phyloP scores from a whole-genome alignment of 2,797 vertebrate genomes.

The Coreius guichenoti region DNA sequence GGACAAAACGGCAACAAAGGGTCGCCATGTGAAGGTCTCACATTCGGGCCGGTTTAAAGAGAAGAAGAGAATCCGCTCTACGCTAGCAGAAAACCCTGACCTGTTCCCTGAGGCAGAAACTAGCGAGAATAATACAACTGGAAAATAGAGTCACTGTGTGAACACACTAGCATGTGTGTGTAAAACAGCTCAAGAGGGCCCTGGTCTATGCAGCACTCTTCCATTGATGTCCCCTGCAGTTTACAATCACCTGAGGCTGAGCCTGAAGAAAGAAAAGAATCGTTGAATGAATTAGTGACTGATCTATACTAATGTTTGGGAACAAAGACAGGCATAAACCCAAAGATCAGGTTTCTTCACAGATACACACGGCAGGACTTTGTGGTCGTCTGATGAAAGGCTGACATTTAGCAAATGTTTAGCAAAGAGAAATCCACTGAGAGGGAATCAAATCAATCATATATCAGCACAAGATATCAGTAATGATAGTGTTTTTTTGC shows the following conservation, averaged over 20 bases:
- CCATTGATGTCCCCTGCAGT: conserved; percentile 24
- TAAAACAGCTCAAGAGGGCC: conserved; percentile 30
- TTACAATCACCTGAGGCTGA: conserved; percentile 26
- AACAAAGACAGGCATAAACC: conserved; percentile 44
- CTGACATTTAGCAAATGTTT: conserved; percentile 26
- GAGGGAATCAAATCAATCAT: conserved; percentile 26
- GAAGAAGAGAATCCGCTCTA: conserved; percentile 87
- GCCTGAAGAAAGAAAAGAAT: conserved; percentile 25
- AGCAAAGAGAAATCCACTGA: conserved; percentile 8
- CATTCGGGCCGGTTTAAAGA: conserved; percentile 92
- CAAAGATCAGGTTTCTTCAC: conserved; percentile 47
- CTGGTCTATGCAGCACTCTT: conserved; percentile 38
- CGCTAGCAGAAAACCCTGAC: conserved; percentile 82
- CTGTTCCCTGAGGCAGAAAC: conserved; percentile 74
- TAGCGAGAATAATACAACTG: conserved; percentile 67
- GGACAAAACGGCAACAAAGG: conserved; percentile 84
- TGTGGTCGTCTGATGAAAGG: background rate
- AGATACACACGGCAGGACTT: conserved; percentile 17
- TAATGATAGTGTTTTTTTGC: background rate
- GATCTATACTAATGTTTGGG: conserved; percentile 34
- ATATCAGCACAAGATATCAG: conserved; percentile 22
- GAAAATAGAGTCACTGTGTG: conserved; percentile 45
- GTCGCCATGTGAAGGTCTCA: conserved; percentile 91
- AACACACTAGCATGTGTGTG: conserved; percentile 12
- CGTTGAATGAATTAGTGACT: conserved; percentile 38